Evolutionary conservation across 1,140 invertebrate genomes (phyloP), one percentile per base, ranked within the genome.

Genomic region (Prorops nasuta): DNA sequence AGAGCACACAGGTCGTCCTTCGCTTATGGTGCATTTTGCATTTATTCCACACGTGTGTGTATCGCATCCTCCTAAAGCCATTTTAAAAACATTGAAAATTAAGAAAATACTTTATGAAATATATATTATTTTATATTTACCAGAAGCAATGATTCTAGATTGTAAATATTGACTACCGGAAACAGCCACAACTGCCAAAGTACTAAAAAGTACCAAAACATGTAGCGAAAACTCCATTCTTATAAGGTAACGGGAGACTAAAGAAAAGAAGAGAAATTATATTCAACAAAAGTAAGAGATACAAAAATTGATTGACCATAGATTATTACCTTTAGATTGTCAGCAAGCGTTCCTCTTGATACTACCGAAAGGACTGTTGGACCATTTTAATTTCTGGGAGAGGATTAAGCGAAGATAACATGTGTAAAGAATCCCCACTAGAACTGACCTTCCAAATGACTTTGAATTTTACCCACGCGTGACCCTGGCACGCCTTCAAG

Each of bases 1-100:
- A 2, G 77, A 78, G 58, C 84, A 86, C 2, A 82, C 79, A 1
- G 83, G 78, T 19, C 80, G 72, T 46, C 74, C 76, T 43, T 76
- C 76, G 44, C 69, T 74, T 17, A 71, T 58, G 3, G 72, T 71
- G 42, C 81, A 83, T 49, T 77, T 76, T 21, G 80, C 79, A 49
- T 83, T 83, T 3, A 59, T 58, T 43, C 80, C 80, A 46, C 79
- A 81, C 15, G 74, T 78, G 49, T 74, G 62, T 3, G 69, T 67
- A 15, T 69, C 70, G 43, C 79, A 81, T 20, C 69, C 56, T 41
- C 54, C 65, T 69, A 16, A 8, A 38, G 17, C 14, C 8, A 44
- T n/a, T 16, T 21, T 19, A 32, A 14, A 17, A 24, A 19, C 15
- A 36, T 41, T 17, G 18, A 3, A 34, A 36, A 20, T 12, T 24